phyloP scores from a whole-genome alignment of 1,140 invertebrate species.

The Pogonognathellus flavescens region DNA sequence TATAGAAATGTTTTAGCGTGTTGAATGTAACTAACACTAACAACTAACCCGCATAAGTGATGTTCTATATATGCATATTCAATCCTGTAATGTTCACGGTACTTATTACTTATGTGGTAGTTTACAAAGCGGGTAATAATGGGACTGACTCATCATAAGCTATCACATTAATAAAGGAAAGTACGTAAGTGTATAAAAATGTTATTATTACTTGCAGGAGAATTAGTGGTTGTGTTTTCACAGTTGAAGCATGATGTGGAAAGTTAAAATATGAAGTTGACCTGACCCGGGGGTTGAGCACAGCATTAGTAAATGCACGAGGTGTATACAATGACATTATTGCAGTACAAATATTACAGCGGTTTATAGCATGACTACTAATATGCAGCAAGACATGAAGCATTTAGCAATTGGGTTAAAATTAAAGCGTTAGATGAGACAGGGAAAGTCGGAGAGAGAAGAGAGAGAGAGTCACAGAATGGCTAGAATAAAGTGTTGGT shows the following conservation, averaged over 20 bases:
- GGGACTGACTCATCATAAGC: no score
- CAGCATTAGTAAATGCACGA: not conserved
- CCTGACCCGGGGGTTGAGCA: not conserved
- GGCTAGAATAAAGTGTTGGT: conserved; percentile 14
- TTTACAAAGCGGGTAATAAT: no score
- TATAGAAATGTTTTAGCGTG: no score
- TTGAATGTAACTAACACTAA: no score
- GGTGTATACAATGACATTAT: not conserved
- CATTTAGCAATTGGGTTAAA: conserved; percentile 33
- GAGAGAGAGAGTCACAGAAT: no score
- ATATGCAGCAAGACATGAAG: conserved; percentile 26
- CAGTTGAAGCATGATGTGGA: not conserved
- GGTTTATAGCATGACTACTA: not conserved
- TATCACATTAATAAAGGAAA: not conserved
- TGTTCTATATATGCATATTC: no score
- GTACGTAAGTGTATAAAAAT: not conserved
- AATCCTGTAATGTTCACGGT: no score
- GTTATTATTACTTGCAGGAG: not conserved
- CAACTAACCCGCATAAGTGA: no score
- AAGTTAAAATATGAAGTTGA: not conserved
- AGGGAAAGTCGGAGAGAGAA: not conserved
- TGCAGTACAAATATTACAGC: not conserved
- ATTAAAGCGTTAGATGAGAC: conserved; percentile 30
- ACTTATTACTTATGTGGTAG: no score
- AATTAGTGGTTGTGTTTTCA: not conserved